Percentiles rank a stretch among this genome's conserved stretches.
Evolutionary conservation across 2,113 vertebrate genomes (phyloP).

Genomic region (Rhinolophus sinicus): DNA sequence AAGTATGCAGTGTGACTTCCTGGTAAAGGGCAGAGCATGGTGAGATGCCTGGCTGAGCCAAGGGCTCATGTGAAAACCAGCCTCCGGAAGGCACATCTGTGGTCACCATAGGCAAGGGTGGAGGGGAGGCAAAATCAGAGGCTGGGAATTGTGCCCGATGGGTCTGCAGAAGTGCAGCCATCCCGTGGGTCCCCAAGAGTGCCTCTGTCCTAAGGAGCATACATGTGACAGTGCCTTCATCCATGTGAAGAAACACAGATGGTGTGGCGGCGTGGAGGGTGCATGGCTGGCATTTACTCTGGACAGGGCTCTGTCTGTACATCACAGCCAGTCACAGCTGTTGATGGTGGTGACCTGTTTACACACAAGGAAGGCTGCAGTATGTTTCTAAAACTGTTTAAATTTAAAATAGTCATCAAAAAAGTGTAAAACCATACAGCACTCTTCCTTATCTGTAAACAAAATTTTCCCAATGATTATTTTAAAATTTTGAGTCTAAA

Average conservation of each 20-base stretch:
- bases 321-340: neutral
- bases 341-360: neutral
- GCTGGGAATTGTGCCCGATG: accelerated
- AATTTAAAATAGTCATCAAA: neutral
- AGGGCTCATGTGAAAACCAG: neutral
- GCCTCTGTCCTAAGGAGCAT: neutral
- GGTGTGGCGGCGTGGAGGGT: accelerated
- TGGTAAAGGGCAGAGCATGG: neutral
- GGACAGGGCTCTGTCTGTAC: neutral
- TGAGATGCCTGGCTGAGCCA: neutral
- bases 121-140: neutral
- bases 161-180: neutral
- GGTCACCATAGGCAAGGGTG: accelerated
- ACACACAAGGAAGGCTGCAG: neutral
- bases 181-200: neutral
- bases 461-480: neutral
- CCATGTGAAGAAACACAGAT: neutral
- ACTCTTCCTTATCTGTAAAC: neutral
- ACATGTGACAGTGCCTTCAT: neutral
- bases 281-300: neutral
- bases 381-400: neutral
- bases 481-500: neutral
- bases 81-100: neutral
- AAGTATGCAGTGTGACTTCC: neutral
- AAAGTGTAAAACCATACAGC: neutral